Evolutionary conservation across 2,888 invertebrate species (phyloP).

Genomic region (Synanthedon tipuliformis): DNA sequence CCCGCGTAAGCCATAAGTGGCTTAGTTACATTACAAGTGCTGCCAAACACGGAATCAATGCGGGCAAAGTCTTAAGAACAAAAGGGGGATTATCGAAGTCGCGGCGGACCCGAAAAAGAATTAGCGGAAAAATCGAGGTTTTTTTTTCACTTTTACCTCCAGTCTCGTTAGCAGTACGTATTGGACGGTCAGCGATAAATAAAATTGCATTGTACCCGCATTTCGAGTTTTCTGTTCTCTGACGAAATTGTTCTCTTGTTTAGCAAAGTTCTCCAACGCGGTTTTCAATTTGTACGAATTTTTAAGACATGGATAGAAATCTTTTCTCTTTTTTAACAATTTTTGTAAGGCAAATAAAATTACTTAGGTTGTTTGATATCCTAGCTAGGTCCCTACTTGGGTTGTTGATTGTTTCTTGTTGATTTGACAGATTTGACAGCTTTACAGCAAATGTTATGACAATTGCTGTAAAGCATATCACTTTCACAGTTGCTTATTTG

Average conservation of each 20-base stretch:
- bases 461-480: too few relatives aligned
- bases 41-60: conserved; percentile 52
- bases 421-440: too few relatives aligned
- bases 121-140: conserved; percentile 16
- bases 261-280: too few relatives aligned
- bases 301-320: too few relatives aligned
- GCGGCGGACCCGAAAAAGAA: conserved; percentile 36
- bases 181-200: conserved; percentile 18
- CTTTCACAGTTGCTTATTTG: too few relatives aligned
- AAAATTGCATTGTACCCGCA: conserved; percentile 15
- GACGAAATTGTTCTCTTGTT: neutral
- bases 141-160: conserved; percentile 14
- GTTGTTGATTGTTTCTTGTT: too few relatives aligned
- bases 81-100: conserved; percentile 42
- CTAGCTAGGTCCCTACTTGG: too few relatives aligned
- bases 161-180: conserved; percentile 19
- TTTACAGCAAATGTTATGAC: too few relatives aligned
- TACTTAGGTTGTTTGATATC: too few relatives aligned
- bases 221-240: conserved; percentile 6
- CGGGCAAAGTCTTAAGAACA: conserved; percentile 48
- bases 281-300: too few relatives aligned
- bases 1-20: conserved; percentile 51
- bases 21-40: conserved; percentile 58
- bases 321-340: too few relatives aligned
- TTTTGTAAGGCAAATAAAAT: too few relatives aligned